Conservation (phyloP, 2,113 vertebrate genomes). For the Choloepus hoffmanni region DNA sequence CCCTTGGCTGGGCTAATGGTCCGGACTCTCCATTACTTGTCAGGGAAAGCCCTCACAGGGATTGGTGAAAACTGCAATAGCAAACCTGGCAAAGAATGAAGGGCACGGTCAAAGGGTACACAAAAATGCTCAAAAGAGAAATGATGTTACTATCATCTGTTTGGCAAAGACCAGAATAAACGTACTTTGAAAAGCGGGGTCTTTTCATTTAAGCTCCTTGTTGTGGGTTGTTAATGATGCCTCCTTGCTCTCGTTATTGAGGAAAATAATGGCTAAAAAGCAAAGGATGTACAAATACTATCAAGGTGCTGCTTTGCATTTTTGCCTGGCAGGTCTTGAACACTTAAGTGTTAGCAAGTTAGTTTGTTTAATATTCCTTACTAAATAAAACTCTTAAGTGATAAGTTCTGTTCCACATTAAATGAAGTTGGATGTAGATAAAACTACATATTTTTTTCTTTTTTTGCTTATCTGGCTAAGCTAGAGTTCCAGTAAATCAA, state of each 20-base stretch:
- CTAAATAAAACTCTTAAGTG: neutral
- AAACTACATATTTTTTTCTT: neutral
- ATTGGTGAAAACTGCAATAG: constrained; percentile 63
- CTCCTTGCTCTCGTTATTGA: neutral
- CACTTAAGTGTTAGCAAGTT: neutral
- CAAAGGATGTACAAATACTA: neutral
- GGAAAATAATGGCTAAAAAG: neutral
- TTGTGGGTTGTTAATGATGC: neutral
- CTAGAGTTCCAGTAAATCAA: neutral
- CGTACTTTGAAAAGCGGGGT: neutral
- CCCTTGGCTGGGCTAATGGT: constrained; percentile 79
- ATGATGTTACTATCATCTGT: neutral
- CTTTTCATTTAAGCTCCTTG: neutral
- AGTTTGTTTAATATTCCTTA: neutral
- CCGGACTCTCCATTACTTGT: constrained; percentile 63
- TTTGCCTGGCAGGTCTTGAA: neutral
- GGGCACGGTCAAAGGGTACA: constrained; percentile 47
- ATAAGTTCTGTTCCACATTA: neutral
- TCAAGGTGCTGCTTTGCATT: neutral
- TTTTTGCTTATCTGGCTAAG: neutral
- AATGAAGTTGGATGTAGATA: neutral
- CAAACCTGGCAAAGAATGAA: constrained; percentile 70
- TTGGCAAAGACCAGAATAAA: constrained; percentile 53
- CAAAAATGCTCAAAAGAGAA: constrained; percentile 59
- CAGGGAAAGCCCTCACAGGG: constrained; percentile 35